phyloP scores from a whole-genome alignment of 2,113 vertebrate genomes.

The Corythornis madagascariensis region DNA sequence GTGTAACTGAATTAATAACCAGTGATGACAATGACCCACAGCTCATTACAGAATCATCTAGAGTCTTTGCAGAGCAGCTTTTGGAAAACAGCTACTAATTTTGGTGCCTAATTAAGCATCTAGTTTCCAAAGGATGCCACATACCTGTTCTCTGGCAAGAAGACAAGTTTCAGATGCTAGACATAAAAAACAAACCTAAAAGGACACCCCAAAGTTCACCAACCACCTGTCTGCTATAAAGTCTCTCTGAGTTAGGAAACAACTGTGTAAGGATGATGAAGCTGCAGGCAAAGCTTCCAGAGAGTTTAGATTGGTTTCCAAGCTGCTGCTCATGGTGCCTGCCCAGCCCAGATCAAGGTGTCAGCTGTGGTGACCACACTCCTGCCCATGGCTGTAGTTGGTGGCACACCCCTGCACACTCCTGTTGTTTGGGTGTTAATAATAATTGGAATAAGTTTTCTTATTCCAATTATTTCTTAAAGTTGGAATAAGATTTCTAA shows the following conservation, averaged over 20 bases:
- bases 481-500: conserved; percentile 67
- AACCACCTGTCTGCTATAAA: not conserved
- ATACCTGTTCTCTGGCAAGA: not conserved
- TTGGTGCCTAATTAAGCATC: not conserved
- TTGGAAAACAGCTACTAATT: not conserved
- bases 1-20: not conserved
- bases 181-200: not conserved
- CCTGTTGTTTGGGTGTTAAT: conserved; percentile 63
- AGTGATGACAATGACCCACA: not conserved
- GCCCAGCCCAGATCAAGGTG: not conserved
- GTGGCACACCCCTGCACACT: not conserved
- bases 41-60: not conserved
- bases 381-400: conserved; percentile 27
- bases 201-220: not conserved
- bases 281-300: not conserved
- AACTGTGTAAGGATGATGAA: not conserved
- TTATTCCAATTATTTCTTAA: not conserved
- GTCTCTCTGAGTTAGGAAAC: not conserved
- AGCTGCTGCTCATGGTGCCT: not conserved
- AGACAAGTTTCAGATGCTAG: not conserved
- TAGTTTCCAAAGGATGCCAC: not conserved
- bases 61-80: not conserved
- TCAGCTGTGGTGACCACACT: conserved; percentile 12
- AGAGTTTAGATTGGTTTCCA: not conserved
- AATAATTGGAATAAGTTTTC: conserved; percentile 59